These are phyloP conservation scores for Apus apus DNA, from an alignment of 2,113 vertebrate species.

Conservation along the genomic window DNA sequence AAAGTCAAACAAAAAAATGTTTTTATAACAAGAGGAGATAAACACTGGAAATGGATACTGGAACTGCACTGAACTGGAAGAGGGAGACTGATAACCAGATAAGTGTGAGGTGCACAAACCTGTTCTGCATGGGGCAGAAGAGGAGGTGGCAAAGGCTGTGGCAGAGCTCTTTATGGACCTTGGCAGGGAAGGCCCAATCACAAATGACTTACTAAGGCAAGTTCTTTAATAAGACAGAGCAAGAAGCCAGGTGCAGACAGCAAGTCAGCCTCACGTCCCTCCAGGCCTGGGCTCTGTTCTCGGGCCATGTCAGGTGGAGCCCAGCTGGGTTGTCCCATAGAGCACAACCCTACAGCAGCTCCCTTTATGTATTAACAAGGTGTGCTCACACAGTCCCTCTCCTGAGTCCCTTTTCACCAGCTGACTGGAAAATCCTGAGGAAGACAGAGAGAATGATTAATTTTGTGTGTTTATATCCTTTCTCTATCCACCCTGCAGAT, in stretches of 20 bases:
- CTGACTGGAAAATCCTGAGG: background rate
- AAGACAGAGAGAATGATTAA: background rate
- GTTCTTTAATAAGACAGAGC: background rate
- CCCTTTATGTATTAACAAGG: background rate
- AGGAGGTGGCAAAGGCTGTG: background rate
- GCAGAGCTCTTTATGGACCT: background rate
- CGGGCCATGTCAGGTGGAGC: accelerated
- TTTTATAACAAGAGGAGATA: background rate
- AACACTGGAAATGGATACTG: background rate
- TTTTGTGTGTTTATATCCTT: background rate
- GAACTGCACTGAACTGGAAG: background rate
- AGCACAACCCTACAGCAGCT: background rate
- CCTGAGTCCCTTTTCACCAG: background rate
- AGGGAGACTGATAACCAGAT: too few relatives aligned
- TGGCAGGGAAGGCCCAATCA: accelerated
- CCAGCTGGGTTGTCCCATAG: background rate
- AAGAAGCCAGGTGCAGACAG: background rate
- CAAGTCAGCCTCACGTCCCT: accelerated
- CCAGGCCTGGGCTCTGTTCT: accelerated
- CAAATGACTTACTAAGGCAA: background rate
- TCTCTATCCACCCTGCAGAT: background rate
- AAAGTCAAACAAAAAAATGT: background rate
- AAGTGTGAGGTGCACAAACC: too few relatives aligned
- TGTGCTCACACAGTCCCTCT: background rate
- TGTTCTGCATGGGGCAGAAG: too few relatives aligned